Evolutionary conservation across 2,888 invertebrate genomes (phyloP).

Genomic region (Epistrophe eligans): DNA sequence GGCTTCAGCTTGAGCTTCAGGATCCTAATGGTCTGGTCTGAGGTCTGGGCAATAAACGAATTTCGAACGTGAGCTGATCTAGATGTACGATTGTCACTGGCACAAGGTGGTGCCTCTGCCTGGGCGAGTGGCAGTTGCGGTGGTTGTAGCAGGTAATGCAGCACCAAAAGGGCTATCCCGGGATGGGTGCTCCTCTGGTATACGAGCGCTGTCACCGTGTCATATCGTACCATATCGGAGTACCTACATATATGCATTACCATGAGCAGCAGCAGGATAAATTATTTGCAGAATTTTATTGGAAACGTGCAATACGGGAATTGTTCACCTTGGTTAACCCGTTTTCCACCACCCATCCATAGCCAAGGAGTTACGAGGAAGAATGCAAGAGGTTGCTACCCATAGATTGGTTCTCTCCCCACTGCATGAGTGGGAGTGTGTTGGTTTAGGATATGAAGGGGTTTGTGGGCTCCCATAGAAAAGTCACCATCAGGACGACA

Average conservation of each 20-base stretch:
- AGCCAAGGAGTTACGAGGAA: slow-evolving; percentile 56
- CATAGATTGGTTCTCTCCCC: slow-evolving; percentile 24
- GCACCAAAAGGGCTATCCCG: slow-evolving; percentile 45
- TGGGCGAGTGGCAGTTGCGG: neutral
- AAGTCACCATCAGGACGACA: slow-evolving; percentile 28
- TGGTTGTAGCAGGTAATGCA: slow-evolving; percentile 21
- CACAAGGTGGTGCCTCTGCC: slow-evolving; percentile 37
- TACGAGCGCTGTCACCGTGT: slow-evolving; percentile 57
- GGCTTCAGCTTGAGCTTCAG: neutral
- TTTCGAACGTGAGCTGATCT: slow-evolving; percentile 76
- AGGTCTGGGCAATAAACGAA: slow-evolving; percentile 73
- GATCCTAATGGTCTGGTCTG: slow-evolving; percentile 28
- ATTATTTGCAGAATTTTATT: slow-evolving; percentile 76
- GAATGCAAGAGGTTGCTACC: slow-evolving; percentile 67
- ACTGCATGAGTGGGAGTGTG: slow-evolving; percentile 34
- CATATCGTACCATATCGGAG: slow-evolving; percentile 71
- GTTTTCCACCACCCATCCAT: slow-evolving; percentile 8
- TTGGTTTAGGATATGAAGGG: slow-evolving; percentile 10
- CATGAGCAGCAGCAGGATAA: slow-evolving; percentile 71
- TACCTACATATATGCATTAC: slow-evolving; percentile 75
- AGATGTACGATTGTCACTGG: slow-evolving; percentile 71
- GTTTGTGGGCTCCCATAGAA: neutral
- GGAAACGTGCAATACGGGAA: slow-evolving; percentile 76
- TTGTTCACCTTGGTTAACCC: slow-evolving; percentile 71
- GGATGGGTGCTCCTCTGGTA: slow-evolving; percentile 48